phyloP scores from a whole-genome alignment of 1,140 invertebrate species.

The Drosophila repleta region DNA sequence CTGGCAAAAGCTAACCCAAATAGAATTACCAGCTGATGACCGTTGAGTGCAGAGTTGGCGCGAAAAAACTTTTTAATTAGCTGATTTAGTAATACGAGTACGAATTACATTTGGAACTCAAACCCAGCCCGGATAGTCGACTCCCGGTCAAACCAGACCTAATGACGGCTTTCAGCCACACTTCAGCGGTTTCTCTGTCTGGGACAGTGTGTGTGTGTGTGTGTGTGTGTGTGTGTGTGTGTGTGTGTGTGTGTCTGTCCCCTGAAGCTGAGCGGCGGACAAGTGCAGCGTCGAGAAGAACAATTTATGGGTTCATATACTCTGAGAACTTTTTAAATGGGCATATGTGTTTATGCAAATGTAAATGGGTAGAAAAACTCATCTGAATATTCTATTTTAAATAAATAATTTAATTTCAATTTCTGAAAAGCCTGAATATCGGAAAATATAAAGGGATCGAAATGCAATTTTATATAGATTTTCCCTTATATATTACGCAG shows the following conservation, averaged over 20 bases:
- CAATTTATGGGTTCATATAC: not conserved
- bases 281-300: not conserved
- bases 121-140: not conserved
- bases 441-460: too few species aligned
- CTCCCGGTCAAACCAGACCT: slow-evolving; percentile 22
- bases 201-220: slow-evolving; percentile 11
- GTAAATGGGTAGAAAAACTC: too few species aligned
- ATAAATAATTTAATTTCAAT: too few species aligned
- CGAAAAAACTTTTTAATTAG: slow-evolving; percentile 79
- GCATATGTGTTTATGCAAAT: not conserved
- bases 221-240: slow-evolving; percentile 1
- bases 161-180: slow-evolving; percentile 46
- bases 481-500: too few species aligned
- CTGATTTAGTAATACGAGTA: slow-evolving; percentile 64
- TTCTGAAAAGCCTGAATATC: too few species aligned
- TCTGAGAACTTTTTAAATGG: not conserved
- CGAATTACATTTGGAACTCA: slow-evolving; percentile 24
- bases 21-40: slow-evolving; percentile 61
- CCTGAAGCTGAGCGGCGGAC: slow-evolving; percentile 19
- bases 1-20: slow-evolving; percentile 17
- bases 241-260: slow-evolving; percentile 9
- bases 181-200: slow-evolving; percentile 53
- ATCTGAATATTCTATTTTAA: too few species aligned
- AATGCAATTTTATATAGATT: too few species aligned
- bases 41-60: slow-evolving; percentile 54